A percentile compares a stretch with the other conserved stretches of the same genome.
phyloP scores from a whole-genome alignment of 1,140 invertebrate genomes.

The Probaryconus sp. region DNA sequence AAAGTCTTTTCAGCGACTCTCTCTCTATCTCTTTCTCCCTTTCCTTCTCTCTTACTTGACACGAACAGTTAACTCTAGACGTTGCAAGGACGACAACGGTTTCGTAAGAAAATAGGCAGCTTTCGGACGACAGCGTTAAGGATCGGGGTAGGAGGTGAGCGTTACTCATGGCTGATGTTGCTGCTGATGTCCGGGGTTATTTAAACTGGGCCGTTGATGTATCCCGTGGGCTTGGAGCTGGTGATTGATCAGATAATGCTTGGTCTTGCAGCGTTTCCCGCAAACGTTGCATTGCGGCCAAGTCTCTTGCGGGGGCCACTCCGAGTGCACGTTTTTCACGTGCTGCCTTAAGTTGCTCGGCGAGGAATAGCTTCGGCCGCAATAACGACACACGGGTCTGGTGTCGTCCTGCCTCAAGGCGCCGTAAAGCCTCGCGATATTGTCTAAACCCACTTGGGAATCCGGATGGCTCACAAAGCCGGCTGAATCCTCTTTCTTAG shows the following conservation, averaged over 20 bases:
- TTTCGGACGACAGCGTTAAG: constrained; percentile 17
- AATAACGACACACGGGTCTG: constrained; percentile 82
- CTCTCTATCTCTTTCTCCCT: too few species aligned
- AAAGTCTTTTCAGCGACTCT: too few species aligned
- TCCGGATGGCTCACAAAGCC: constrained; percentile 72
- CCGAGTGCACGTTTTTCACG: constrained; percentile 85
- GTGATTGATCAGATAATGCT: constrained; percentile 87
- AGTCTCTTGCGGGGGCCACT: constrained; percentile 83
- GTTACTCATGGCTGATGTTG: constrained; percentile 67
- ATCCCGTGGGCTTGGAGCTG: constrained; percentile 86
- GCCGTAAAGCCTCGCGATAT: constrained; percentile 75
- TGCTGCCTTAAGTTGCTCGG: constrained; percentile 85
- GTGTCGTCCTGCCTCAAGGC: constrained; percentile 72
- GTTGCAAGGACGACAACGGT: too few species aligned
- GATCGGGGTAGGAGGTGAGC: constrained; percentile 25
- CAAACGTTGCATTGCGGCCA: constrained; percentile 85
- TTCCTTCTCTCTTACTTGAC: too few species aligned
- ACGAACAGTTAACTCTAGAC: constrained; percentile 21
- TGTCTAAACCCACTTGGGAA: constrained; percentile 71
- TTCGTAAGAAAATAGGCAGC: background rate
- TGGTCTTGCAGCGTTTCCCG: constrained; percentile 86
- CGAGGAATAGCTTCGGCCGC: constrained; percentile 83
- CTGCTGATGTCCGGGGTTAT: constrained; percentile 64
- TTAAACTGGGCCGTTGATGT: constrained; percentile 79
- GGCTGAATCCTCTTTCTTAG: constrained; percentile 73